A percentile compares a stretch with the other conserved stretches of the same genome.
These are phyloP conservation scores for Mormyrus lacerda DNA, from an alignment of 2,113 vertebrate genomes.

Conservation along the genomic window DNA sequence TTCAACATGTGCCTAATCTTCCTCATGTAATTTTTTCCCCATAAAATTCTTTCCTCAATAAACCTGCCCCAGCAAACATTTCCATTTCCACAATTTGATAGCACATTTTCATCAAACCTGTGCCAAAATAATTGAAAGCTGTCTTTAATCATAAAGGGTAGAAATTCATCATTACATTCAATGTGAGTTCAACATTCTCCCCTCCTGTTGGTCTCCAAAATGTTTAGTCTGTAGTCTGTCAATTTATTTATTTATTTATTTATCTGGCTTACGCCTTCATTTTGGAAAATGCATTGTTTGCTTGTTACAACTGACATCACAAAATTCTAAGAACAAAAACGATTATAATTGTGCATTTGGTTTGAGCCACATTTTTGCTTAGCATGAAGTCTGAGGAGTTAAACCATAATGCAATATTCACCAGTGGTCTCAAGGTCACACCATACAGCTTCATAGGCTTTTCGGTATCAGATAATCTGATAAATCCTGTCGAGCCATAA, in stretches of 20 bases:
- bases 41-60: background rate
- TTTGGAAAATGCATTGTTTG: background rate
- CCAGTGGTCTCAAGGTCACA: background rate
- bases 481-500: background rate
- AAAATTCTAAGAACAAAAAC: background rate
- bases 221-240: background rate
- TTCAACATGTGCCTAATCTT: background rate
- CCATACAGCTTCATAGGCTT: background rate
- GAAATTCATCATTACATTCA: background rate
- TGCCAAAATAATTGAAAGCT: background rate
- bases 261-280: background rate
- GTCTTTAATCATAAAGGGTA: background rate
- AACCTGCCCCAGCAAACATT: background rate
- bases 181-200: background rate
- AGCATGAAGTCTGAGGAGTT: background rate
- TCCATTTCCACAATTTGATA: background rate
- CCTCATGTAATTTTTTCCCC: background rate
- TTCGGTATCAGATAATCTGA: constrained; percentile 1
- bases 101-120: background rate
- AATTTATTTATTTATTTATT: background rate
- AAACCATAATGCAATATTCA: background rate
- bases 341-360: background rate
- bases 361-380: background rate
- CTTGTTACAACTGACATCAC: background rate
- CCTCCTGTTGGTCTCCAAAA: background rate